These are phyloP conservation scores for Petaurus breviceps DNA, from an alignment of 2,113 vertebrate genomes.

Conservation along the genomic window DNA sequence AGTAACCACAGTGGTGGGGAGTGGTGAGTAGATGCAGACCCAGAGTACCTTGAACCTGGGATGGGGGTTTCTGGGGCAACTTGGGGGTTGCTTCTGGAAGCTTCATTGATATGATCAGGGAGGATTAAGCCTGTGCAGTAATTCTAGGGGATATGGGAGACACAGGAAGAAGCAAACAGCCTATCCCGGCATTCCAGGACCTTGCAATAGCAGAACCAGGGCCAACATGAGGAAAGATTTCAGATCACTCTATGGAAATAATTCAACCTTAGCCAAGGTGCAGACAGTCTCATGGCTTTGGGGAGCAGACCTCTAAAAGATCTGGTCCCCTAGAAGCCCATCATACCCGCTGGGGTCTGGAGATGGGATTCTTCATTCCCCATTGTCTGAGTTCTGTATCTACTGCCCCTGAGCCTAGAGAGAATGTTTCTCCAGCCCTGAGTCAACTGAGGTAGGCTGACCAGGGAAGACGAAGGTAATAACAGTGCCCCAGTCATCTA, in stretches of 20 bases:
- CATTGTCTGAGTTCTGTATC: background rate
- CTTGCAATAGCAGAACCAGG: background rate
- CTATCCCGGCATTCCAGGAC: background rate
- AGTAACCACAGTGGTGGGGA: background rate
- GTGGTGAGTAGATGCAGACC: background rate
- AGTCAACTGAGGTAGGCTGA: background rate
- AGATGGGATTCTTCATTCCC: background rate
- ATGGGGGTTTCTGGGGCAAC: background rate
- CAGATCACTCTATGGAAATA: background rate
- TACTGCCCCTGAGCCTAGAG: background rate
- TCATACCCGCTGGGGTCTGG: background rate
- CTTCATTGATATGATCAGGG: background rate
- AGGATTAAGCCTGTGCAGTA: background rate
- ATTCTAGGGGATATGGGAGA: background rate
- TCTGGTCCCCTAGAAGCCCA: background rate
- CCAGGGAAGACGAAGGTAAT: background rate
- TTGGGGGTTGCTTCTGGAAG: background rate
- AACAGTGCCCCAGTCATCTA: background rate
- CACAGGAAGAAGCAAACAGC: background rate
- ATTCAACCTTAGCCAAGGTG: background rate
- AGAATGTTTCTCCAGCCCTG: background rate
- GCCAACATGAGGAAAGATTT: background rate
- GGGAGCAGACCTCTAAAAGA: background rate
- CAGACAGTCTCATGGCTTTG: background rate
- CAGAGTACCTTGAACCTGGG: background rate